A percentile compares a stretch with the other conserved stretches of the same genome.
Conservation (phyloP, 35 echinoderm and acorn worm species). For the Anneissia japonica region DNA sequence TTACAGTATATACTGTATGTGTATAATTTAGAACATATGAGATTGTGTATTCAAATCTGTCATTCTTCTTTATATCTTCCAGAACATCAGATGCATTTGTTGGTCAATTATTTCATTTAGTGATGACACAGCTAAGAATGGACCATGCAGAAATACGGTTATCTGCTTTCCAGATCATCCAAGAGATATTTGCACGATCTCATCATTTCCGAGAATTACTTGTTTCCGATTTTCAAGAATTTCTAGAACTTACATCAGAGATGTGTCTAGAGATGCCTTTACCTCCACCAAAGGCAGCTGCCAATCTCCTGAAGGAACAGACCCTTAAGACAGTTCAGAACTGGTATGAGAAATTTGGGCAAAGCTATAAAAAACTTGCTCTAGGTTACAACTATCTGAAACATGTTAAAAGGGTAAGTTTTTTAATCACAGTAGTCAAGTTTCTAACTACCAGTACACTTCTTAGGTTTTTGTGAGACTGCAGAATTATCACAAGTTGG, state of each 20-base stretch:
- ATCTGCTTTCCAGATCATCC: constrained; percentile 83
- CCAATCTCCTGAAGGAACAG: constrained; percentile 70
- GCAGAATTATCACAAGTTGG: too few species aligned
- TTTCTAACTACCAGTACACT: too few species aligned
- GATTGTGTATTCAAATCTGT: background rate
- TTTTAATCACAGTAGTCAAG: too few species aligned
- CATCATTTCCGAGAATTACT: constrained; percentile 82
- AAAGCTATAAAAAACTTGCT: constrained; percentile 86
- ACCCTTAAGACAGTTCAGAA: constrained; percentile 64
- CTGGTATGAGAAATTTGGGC: constrained; percentile 90
- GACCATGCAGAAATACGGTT: constrained; percentile 88
- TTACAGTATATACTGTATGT: background rate
- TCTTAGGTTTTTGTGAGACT: too few species aligned
- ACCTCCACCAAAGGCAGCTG: constrained; percentile 81
- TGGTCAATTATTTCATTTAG: constrained; percentile 60
- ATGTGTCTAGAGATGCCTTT: constrained; percentile 67
- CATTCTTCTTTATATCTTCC: background rate
- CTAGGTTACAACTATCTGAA: constrained; percentile 89
- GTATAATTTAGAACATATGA: background rate
- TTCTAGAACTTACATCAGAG: constrained; percentile 72
- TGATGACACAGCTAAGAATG: constrained; percentile 59
- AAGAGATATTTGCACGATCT: constrained; percentile 80
- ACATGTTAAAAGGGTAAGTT: constrained; percentile 71
- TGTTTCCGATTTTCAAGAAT: constrained; percentile 87
- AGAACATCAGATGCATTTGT: constrained; percentile 88